These are phyloP conservation scores for Sinella curviseta DNA, from an alignment of 1,140 invertebrate genomes.

Conservation along the genomic window DNA sequence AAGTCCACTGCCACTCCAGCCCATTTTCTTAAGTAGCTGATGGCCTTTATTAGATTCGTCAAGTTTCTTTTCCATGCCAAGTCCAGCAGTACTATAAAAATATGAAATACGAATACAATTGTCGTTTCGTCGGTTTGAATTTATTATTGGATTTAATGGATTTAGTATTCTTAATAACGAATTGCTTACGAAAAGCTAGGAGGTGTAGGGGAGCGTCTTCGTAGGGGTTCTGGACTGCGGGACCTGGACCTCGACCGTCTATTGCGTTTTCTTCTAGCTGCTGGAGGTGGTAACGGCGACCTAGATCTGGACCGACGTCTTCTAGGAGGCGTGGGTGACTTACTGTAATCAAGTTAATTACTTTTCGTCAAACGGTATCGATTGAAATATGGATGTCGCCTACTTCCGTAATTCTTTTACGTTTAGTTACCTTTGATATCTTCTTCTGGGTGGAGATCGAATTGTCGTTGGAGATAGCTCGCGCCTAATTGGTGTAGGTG, in stretches of 20 bases:
- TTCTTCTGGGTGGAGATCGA: constrained; percentile 60
- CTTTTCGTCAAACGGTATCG: not conserved
- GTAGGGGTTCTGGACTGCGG: constrained; percentile 43
- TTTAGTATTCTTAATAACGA: too few species aligned
- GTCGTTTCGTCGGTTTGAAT: too few species aligned
- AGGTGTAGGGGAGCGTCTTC: constrained; percentile 65
- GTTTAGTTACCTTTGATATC: constrained; percentile 63
- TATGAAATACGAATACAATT: too few species aligned
- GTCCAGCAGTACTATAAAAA: constrained; percentile 50
- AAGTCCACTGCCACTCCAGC: constrained; percentile 83
- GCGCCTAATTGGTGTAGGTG: constrained; percentile 56
- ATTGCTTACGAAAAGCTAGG: constrained; percentile 73
- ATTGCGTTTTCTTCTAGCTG: constrained; percentile 39
- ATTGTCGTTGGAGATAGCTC: constrained; percentile 28
- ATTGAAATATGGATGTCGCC: not conserved
- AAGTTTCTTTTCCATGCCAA: constrained; percentile 61
- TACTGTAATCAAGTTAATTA: constrained; percentile 37
- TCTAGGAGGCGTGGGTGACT: constrained; percentile 54
- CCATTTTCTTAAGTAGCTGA: constrained; percentile 91
- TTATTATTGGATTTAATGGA: too few species aligned
- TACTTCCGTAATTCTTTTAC: too few species aligned
- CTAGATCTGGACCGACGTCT: constrained; percentile 50
- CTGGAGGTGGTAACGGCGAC: constrained; percentile 43
- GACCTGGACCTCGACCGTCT: constrained; percentile 52
- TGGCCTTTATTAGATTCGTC: constrained; percentile 92